Conservation (phyloP, 2,113 vertebrate genomes). For the Peromyscus leucopus region DNA sequence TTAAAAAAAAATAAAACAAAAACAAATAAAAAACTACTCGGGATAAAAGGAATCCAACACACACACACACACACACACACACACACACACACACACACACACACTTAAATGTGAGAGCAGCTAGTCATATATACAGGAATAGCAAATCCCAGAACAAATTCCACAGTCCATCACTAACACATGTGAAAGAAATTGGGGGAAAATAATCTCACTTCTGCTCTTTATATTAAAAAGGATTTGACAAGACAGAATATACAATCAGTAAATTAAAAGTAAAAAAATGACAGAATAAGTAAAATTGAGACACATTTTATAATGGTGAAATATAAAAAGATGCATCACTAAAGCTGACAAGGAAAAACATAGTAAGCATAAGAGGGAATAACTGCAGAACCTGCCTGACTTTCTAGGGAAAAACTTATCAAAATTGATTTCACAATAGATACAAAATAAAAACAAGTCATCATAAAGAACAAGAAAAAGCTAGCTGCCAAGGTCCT, state of each 20-base stretch:
- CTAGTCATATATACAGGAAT: not conserved
- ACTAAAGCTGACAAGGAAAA: not conserved
- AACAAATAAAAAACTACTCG: not conserved
- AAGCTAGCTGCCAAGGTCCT: not conserved
- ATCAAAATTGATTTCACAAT: not conserved
- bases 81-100: not conserved
- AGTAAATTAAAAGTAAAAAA: conserved; percentile 33
- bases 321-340: not conserved
- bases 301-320: not conserved
- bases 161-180: not conserved
- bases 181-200: not conserved
- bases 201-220: not conserved
- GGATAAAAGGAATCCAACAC: conserved; percentile 22
- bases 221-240: not conserved
- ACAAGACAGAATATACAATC: not conserved
- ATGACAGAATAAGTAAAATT: not conserved
- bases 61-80: not conserved
- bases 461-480: not conserved
- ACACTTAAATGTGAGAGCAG: not conserved
- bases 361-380: not conserved
- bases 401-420: conserved; percentile 47
- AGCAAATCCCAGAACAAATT: conserved; percentile 1
- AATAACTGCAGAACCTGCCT: not conserved
- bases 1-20: not conserved
- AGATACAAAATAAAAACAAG: not conserved